Evolutionary conservation across 2,888 invertebrate species (phyloP), one percentile per base, ranked within the genome.

Genomic region (Electrophaes corylata): DNA sequence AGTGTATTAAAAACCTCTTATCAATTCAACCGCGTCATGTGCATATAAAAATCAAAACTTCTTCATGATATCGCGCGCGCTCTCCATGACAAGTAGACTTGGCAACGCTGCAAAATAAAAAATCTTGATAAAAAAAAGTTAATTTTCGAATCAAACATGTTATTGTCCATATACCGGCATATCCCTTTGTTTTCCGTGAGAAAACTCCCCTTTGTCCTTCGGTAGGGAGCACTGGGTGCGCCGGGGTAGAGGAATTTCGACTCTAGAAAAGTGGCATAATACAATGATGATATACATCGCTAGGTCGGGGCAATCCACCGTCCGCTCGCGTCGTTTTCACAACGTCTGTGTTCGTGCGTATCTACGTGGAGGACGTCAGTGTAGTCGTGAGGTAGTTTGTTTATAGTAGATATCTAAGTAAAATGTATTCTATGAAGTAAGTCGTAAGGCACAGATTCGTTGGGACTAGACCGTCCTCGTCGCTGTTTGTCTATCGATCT

Each of bases 401-500:
- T 93, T 93, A 93, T 93, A 88, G 87, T 89, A 73, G 70, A 73
- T 76, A 84, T 75, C 76, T 73, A 72, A 72, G 75, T 72, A 86
- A 88, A 87, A 75, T 78, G 69, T 79, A 73, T 80, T 78, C 78
- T 93, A 87, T 79, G 69, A 65, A 59, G 49, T 57, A 60, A 64
- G 50, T 45, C 10, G 72, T 88, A 92, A 87, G 83, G 87, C 72
- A 77, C 83, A 84, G 74, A 84, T 84, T 91, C 78, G 81, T 77
- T 84, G 83, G 83, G 81, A 88, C 88, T 88, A 89, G 90, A 14
- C 84, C 81, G 91, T 88, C 92, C 91, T 92, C 92, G 84, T 74
- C 82, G 86, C 83, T 90, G 89, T 93, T 92, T 92, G 90, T 86
- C 92, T 93, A 94, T 94, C 93, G 94, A 94, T 94, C 93, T 91